These are phyloP conservation scores for Oreochromis mossambicus DNA, from an alignment of 2,797 vertebrate species.

Conservation along the genomic window DNA sequence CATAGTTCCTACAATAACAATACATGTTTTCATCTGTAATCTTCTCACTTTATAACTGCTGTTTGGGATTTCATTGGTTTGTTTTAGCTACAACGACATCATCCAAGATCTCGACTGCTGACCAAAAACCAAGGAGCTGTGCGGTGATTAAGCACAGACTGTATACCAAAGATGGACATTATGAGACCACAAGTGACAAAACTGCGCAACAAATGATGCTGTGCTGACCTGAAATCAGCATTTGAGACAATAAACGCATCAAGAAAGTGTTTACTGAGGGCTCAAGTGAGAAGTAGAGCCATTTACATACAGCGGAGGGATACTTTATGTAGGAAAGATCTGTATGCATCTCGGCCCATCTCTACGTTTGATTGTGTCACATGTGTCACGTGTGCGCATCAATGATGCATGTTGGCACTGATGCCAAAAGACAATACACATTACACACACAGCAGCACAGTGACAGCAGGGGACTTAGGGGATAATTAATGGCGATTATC, in stretches of 20 bases:
- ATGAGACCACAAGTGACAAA: rapidly evolving
- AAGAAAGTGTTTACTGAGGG: background rate
- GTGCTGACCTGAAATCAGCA: background rate
- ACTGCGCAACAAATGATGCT: rapidly evolving
- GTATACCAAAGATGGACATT: background rate
- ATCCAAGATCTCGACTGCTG: background rate
- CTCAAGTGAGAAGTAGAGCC: background rate
- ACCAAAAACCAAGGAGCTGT: background rate
- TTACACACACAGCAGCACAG: background rate
- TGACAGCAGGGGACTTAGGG: background rate
- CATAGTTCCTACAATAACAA: background rate
- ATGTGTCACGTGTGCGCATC: background rate
- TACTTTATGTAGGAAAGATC: background rate
- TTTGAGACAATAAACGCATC: too few species aligned
- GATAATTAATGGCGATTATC: background rate
- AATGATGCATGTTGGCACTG: background rate
- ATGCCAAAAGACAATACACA: background rate
- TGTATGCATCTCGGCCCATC: background rate
- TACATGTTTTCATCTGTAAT: background rate
- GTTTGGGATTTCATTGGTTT: background rate
- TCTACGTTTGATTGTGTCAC: background rate
- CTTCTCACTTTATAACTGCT: rapidly evolving
- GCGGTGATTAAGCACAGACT: rapidly evolving
- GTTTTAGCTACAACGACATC: background rate
- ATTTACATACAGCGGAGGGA: background rate